Base-by-base conservation (phyloP, 2,797 vertebrate species). In the Cossypha niveicapilla region DNA sequence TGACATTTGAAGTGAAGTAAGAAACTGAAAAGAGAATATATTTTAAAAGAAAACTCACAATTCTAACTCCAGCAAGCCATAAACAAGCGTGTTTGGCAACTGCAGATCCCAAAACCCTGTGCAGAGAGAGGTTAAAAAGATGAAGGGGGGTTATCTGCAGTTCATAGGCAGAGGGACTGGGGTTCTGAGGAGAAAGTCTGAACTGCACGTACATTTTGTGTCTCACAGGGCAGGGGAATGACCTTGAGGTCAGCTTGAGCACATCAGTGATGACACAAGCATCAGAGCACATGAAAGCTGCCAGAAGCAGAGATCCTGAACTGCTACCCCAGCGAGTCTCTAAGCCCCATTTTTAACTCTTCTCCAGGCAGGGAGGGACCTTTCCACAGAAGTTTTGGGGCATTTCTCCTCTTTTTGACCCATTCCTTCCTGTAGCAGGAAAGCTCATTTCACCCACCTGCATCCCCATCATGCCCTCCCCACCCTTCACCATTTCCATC, bases 1-100 rank as follows among this genome's bases (percentile, higher is more conserved):
- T 88, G 90, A 75, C 80, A 88, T 92, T 83, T 72, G 73, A 90
- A 91, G 90, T 25, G 50, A 92, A 94, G 53, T 15, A 39, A 92
- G 80, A 61, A 92, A 75, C 50, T 50, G 70, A 78, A 86, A 88
- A 80, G 50, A 70, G 37, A 86, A 58, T 2, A 17, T 28, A 35
- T 68, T 86, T 90, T 90, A 32, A 53, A 86, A 48, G 54, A 57
- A 71, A 86, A 74, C 28, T 61, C 65, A 50, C 79, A 88, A 25
- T 25, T 73, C 51, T 28, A 66, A 56, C 61, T 3, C 34, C 74
- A 88, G 68, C 35, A 74, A 94, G 45, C 30, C 51, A 32, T 63
- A 91, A 91, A 91, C 75, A 94, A 80, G n/a, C 0, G 0, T 9
- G 18, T 75, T 70, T 71, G 51, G 68, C 79, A 54, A 32, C 86